Evolutionary conservation across 2,113 vertebrate species (phyloP).

Genomic region (Uria aalge): DNA sequence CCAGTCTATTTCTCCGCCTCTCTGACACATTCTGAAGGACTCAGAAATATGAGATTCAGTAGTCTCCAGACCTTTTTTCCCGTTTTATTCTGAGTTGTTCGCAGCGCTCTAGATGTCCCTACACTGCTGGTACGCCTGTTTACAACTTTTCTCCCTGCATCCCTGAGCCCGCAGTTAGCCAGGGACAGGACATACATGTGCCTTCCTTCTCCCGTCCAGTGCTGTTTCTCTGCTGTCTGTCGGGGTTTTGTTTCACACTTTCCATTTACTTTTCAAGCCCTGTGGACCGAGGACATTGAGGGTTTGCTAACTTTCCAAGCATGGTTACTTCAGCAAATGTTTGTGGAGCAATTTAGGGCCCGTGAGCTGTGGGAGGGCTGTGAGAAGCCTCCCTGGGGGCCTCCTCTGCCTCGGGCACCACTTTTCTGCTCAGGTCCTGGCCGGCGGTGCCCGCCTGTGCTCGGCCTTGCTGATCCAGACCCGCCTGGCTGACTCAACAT

Average conservation of each 20-base stretch:
- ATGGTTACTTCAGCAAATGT: not conserved
- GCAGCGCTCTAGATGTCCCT: not conserved
- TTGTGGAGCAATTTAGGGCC: not conserved
- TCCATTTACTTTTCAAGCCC: not conserved
- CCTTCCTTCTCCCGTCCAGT: not conserved
- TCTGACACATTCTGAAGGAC: not conserved
- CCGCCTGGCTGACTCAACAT: no score
- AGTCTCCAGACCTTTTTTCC: not conserved
- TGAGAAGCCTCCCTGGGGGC: fast-evolving
- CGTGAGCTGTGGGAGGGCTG: fast-evolving
- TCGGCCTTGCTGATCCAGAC: not conserved
- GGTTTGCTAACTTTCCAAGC: not conserved
- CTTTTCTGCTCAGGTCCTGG: not conserved
- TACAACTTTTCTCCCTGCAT: not conserved
- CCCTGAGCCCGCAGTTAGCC: not conserved
- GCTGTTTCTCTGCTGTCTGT: not conserved
- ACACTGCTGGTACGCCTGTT: not conserved
- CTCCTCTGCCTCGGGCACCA: fast-evolving
- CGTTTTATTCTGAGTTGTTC: not conserved
- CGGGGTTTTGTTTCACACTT: not conserved
- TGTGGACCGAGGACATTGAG: not conserved
- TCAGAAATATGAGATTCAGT: not conserved
- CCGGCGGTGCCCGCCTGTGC: fast-evolving
- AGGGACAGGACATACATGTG: not conserved
- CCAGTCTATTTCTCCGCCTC: not conserved